Evolutionary conservation across 2,888 invertebrate species (phyloP), one percentile per base, ranked within the genome.

Genomic region (Chrysolina americana): DNA sequence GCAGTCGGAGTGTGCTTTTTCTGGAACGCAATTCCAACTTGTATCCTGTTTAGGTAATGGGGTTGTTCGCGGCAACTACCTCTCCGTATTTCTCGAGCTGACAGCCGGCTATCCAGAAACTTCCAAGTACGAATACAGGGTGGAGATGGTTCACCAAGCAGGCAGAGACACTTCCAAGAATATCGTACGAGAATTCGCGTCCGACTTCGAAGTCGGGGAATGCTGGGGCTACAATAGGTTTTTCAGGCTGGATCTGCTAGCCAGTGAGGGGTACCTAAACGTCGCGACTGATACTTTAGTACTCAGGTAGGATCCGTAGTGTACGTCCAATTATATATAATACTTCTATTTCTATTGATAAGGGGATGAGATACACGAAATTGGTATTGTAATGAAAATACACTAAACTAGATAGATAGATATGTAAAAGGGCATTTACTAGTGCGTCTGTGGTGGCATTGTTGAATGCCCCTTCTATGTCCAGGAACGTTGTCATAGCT

Each of bases 181-280:
- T 86, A 96, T 98, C 79, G 95, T 97, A 21, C 91, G 97, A 59
- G 97, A 98, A 90, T 98, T 97, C 89, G 97, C 97, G 0, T 97
- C 97, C 0, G 97, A 97, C 89, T 98, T 98, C 89, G 97, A 97
- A 89, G 96, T 97, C 65, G 97, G 97, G 53, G 97, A 98, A 90
- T 98, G 97, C 86, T 98, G 97, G 97, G 97, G 97, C 0, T 98
- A 97, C 89, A 98, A 98, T 87, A 90, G 97, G 69, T 98, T 98
- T 89, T 97, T 97, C 89, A 90, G 97, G 62, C 90, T 98, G 70
- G 97, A 97, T 89, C 90, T 97, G 75, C 90, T 98, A 70, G 96
- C 95, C 50, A 95, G 94, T 81, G 97, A 98, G 89, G 97, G 97
- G 0, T 98, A 97, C 87, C 91, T 97, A 75, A 95, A 96, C 86